A percentile compares a stretch with the other conserved stretches of the same genome.
phyloP scores from a whole-genome alignment of 2,797 vertebrate species.

The Decapterus maruadsi region DNA sequence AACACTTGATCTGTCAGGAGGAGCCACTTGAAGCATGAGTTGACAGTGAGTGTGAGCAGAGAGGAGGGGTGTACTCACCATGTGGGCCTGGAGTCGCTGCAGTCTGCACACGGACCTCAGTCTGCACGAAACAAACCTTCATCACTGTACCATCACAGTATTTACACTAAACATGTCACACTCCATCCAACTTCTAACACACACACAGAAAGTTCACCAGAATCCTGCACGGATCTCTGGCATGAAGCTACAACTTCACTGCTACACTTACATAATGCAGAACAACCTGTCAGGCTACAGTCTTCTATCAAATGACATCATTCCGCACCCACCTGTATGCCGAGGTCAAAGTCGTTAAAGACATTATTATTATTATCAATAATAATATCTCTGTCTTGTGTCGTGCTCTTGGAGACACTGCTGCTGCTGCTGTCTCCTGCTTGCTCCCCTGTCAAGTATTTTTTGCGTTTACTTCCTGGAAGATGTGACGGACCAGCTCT shows the following conservation, averaged over 20 bases:
- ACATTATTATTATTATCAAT: slow-evolving; percentile 58
- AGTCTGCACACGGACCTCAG: slow-evolving; percentile 79
- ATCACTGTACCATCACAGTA: too few species aligned
- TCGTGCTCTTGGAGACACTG: background rate
- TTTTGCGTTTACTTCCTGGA: slow-evolving; percentile 62
- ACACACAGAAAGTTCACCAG: background rate
- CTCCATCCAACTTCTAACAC: background rate
- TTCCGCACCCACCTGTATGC: slow-evolving; percentile 62
- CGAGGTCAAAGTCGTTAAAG: slow-evolving; percentile 54
- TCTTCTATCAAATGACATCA: too few species aligned
- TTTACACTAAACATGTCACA: too few species aligned
- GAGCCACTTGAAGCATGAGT: too few species aligned
- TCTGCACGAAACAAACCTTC: slow-evolving; percentile 54
- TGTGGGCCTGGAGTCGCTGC: slow-evolving; percentile 80
- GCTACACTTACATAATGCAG: background rate
- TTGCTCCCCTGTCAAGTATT: background rate
- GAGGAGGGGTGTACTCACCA: slow-evolving; percentile 72
- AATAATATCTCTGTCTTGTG: background rate
- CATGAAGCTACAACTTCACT: background rate
- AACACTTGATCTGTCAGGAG: background rate
- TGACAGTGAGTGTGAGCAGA: background rate
- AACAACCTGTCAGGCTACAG: fast-evolving
- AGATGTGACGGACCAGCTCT: background rate
- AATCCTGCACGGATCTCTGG: background rate
- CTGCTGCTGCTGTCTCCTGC: background rate